Base-by-base conservation (phyloP, 2,113 vertebrate genomes). In the Pica pica region DNA sequence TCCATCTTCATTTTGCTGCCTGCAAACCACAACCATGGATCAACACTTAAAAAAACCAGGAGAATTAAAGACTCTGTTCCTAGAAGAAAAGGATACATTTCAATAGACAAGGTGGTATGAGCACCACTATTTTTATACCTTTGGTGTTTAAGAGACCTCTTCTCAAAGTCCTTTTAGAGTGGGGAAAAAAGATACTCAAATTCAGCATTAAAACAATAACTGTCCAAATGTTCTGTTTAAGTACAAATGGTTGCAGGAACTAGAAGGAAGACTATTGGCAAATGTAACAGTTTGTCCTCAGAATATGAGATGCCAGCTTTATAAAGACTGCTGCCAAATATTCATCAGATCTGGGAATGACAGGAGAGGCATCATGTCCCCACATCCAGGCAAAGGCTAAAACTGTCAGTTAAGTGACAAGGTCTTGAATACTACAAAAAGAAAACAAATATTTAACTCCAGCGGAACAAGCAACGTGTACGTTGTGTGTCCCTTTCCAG, bases 1-100 rank as follows among this genome's bases (percentile, higher is more conserved):
- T 83, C 37, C 67, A 95, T 79, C 27, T 71, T 95, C 61, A 42
- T 78, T 86, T 94, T 74, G 42, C 44, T 95, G 65, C 65, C 63
- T 90, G 49, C 30, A 70, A 83, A 85, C 31, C 19, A 83, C 24
- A 28, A 53, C 60, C 16, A 26, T 46, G 28, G 50, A 93, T 52
- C 44, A 90, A 57, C 26, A 19, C 17, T 64, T 60, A 27, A 89
- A 71, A 61, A 65, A 86, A 1, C 0, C 50, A 90, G 37, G 10
- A 77, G 13, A 77, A 79, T 79, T 76, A 47, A 85, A 46, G 15
- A 35, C 18, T 6, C 8, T 46, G 11, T 52, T 90, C 53, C 37
- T 81, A 63, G 70, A 70, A 61, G 61, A 35, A 87, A 89, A 24
- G 7, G 17, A 52, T 61, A 33, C 6, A 44, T 87, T 93, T 83